These are phyloP conservation scores for Poeciliopsis infans DNA, from an alignment of 2,797 vertebrate species.

Conservation along the genomic window DNA sequence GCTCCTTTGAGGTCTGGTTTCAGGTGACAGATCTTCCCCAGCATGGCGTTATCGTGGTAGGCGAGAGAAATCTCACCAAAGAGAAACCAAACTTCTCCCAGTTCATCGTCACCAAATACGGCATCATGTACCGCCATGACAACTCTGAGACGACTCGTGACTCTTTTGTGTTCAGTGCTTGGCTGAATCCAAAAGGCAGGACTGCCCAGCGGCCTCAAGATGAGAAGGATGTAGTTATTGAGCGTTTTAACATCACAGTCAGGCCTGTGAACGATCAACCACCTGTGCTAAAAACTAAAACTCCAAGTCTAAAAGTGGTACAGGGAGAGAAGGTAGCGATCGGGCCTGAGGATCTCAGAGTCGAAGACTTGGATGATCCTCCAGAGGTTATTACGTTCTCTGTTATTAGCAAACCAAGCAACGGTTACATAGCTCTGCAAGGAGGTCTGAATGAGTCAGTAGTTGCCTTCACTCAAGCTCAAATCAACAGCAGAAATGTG, in stretches of 20 bases:
- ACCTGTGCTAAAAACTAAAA: constrained; percentile 90
- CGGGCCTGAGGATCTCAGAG: constrained; percentile 82
- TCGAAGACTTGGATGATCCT: constrained; percentile 87
- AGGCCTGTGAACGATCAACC: constrained; percentile 87
- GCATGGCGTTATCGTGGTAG: constrained; percentile 84
- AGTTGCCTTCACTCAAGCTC: constrained; percentile 86
- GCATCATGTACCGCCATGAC: constrained; percentile 88
- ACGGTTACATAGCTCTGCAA: constrained; percentile 86
- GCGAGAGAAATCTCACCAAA: constrained; percentile 87
- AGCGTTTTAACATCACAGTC: constrained; percentile 88
- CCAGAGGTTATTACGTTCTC: constrained; percentile 86
- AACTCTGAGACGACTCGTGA: constrained; percentile 87
- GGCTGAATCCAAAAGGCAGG: constrained; percentile 87
- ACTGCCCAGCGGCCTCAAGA: constrained; percentile 78
- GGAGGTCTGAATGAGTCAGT: constrained; percentile 76
- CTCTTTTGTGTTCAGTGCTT: constrained; percentile 85
- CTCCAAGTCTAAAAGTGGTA: constrained; percentile 82
- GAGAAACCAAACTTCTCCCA: constrained; percentile 93
- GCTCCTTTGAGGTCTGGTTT: constrained; percentile 89
- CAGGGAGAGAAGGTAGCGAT: constrained; percentile 83
- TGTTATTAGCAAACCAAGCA: constrained; percentile 85
- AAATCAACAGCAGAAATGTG: constrained; percentile 83
- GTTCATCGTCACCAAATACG: constrained; percentile 86
- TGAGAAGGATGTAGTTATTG: constrained; percentile 80
- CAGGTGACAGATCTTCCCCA: constrained; percentile 85